Percentiles rank a stretch among this genome's conserved stretches.
These are phyloP conservation scores for Ladona fulva DNA, from an alignment of 1,140 invertebrate genomes.

Conservation along the genomic window DNA sequence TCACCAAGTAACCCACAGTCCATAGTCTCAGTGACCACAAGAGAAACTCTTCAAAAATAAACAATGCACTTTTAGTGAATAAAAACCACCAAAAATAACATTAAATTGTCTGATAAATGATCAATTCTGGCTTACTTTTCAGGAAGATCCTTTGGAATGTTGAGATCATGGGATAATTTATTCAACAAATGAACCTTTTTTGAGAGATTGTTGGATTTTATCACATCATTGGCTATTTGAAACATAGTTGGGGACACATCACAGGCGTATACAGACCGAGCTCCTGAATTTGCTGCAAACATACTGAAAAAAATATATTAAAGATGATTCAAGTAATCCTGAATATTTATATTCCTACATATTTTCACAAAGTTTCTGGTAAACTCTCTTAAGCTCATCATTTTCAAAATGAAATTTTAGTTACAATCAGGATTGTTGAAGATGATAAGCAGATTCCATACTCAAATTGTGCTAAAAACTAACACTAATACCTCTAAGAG, in stretches of 20 bases:
- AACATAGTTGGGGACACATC: conserved; percentile 55
- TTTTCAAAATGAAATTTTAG: too few species aligned
- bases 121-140: conserved; percentile 31
- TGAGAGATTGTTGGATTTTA: conserved; percentile 39
- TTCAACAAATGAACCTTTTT: conserved; percentile 38
- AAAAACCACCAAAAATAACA: too few species aligned
- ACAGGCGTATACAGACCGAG: conserved; percentile 49
- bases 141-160: conserved; percentile 44
- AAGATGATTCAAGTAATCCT: too few species aligned
- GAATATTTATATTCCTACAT: too few species aligned
- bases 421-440: too few species aligned
- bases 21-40: conserved; percentile 68
- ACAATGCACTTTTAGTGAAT: conserved; percentile 21
- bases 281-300: conserved; percentile 48
- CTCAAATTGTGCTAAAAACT: too few species aligned
- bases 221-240: conserved; percentile 46
- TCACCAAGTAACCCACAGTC: conserved; percentile 72
- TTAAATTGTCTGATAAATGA: conserved; percentile 6
- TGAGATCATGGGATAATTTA: conserved; percentile 44
- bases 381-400: too few species aligned
- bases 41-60: conserved; percentile 40
- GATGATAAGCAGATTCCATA: too few species aligned
- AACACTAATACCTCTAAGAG: too few species aligned
- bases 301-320: conserved; percentile 44
- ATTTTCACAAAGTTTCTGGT: too few species aligned